Conservation (phyloP, 1,140 invertebrate genomes). For the Zaprionus gabonicus region DNA sequence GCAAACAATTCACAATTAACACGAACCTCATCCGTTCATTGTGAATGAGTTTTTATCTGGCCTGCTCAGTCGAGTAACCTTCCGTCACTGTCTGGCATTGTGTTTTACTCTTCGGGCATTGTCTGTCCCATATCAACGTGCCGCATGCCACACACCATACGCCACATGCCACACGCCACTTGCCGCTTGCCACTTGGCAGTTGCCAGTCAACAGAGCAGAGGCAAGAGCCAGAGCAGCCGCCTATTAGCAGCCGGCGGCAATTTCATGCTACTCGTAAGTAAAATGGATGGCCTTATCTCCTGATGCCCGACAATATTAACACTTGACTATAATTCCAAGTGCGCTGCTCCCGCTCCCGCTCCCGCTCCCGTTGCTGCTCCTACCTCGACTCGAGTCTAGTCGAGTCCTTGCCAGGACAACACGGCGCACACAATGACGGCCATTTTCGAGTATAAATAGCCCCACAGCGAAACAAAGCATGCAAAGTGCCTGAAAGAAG, state of each 20-base stretch:
- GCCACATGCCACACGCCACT: neutral
- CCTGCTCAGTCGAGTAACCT: slow-evolving; percentile 22
- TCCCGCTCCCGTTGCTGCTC: neutral
- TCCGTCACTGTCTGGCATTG: slow-evolving; percentile 13
- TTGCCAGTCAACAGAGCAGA: slow-evolving; percentile 40
- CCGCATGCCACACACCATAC: neutral
- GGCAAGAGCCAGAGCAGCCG: slow-evolving; percentile 12
- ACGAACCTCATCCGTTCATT: slow-evolving; percentile 9
- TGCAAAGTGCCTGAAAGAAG: slow-evolving; percentile 40
- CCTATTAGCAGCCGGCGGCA: slow-evolving; percentile 48
- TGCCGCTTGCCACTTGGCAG: slow-evolving; percentile 39
- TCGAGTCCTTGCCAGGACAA: slow-evolving; percentile 7
- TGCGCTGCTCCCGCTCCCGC: neutral
- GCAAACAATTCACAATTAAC: slow-evolving; percentile 33
- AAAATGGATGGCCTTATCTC: slow-evolving; percentile 64
- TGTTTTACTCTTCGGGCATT: slow-evolving; percentile 34
- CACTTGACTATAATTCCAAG: slow-evolving; percentile 68
- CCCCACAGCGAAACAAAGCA: slow-evolving; percentile 57
- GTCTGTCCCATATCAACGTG: slow-evolving; percentile 52
- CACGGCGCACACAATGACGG: slow-evolving; percentile 20
- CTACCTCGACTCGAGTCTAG: neutral
- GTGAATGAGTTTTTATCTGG: slow-evolving; percentile 11
- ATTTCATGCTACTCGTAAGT: slow-evolving; percentile 51
- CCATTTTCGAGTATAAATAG: slow-evolving; percentile 69
- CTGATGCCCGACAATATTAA: slow-evolving; percentile 62